Evolutionary conservation across 2,888 invertebrate species (phyloP).

Genomic region (Dryocosmus kuriphilus): DNA sequence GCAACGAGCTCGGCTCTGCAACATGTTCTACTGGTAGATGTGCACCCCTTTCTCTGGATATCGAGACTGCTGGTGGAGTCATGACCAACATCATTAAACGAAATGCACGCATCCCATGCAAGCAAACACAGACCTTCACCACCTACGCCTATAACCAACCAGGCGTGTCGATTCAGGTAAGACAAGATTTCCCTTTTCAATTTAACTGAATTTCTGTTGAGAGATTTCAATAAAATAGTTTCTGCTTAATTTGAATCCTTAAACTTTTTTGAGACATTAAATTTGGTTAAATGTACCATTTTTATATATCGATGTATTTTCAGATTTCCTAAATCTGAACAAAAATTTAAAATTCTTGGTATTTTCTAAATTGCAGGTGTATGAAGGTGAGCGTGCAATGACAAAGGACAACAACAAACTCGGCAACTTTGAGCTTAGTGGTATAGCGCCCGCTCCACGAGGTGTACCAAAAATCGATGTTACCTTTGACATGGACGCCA

Average conservation of each 20-base stretch:
- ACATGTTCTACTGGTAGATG: constrained; percentile 85
- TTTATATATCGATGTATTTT: no score
- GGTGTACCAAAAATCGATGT: constrained; percentile 86
- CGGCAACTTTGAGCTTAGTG: constrained; percentile 83
- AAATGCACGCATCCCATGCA: constrained; percentile 80
- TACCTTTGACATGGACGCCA: constrained; percentile 88
- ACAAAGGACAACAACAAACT: constrained; percentile 88
- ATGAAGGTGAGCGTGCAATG: constrained; percentile 88
- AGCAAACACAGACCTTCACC: constrained; percentile 81
- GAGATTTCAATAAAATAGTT: no score
- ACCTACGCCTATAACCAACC: constrained; percentile 85
- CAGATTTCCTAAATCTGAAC: neutral
- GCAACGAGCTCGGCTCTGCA: constrained; percentile 82
- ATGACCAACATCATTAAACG: constrained; percentile 84
- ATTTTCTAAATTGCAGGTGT: constrained; percentile 72
- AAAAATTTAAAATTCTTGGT: neutral
- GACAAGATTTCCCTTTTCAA: no score
- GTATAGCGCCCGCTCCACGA: constrained; percentile 85
- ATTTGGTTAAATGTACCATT: no score
- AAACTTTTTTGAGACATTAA: no score
- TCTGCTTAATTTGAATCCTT: no score
- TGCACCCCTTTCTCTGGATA: constrained; percentile 86
- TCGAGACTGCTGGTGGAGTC: constrained; percentile 90
- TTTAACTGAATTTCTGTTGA: no score
- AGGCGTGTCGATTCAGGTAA: constrained; percentile 80